These are phyloP conservation scores for Gorilla gorilla DNA, from an alignment of 2,113 vertebrate species.

Conservation along the genomic window DNA sequence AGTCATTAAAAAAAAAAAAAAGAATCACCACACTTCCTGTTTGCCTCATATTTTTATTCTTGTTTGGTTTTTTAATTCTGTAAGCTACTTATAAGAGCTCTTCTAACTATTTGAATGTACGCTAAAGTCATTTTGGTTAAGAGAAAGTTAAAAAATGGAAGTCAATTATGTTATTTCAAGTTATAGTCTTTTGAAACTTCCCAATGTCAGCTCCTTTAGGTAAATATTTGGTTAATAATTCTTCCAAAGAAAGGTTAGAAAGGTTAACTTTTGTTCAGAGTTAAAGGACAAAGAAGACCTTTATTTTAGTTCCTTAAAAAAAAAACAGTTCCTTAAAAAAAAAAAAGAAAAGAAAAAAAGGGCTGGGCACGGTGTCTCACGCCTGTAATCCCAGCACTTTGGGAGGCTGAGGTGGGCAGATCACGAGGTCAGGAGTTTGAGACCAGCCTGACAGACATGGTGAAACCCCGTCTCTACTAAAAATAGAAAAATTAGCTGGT, in stretches of 20 bases:
- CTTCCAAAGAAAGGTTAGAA: neutral
- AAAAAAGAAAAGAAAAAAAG: too few relatives aligned
- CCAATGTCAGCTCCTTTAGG: neutral
- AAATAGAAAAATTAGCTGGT: too few relatives aligned
- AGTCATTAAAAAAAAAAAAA: neutral
- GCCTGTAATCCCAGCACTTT: too few relatives aligned
- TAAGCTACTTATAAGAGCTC: neutral
- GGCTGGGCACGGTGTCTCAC: too few relatives aligned
- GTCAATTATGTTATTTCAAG: constrained; percentile 14
- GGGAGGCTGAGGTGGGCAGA: too few relatives aligned
- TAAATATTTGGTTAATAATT: constrained; percentile 7
- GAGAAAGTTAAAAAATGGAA: constrained; percentile 6
- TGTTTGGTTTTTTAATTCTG: constrained; percentile 39
- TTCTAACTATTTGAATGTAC: neutral
- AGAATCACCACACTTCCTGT: neutral
- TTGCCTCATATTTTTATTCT: neutral
- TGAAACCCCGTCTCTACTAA: too few relatives aligned
- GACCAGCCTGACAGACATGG: too few relatives aligned
- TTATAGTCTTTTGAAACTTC: neutral
- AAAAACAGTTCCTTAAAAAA: neutral
- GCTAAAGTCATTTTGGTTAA: neutral
- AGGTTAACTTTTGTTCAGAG: constrained; percentile 1
- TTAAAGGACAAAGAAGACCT: neutral
- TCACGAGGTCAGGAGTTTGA: too few relatives aligned
- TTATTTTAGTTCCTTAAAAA: neutral